Evolutionary conservation across 92 coral and sea anemone species (phyloP), one percentile per base, ranked within the genome.

Genomic region (Zoanthus sociatus): DNA sequence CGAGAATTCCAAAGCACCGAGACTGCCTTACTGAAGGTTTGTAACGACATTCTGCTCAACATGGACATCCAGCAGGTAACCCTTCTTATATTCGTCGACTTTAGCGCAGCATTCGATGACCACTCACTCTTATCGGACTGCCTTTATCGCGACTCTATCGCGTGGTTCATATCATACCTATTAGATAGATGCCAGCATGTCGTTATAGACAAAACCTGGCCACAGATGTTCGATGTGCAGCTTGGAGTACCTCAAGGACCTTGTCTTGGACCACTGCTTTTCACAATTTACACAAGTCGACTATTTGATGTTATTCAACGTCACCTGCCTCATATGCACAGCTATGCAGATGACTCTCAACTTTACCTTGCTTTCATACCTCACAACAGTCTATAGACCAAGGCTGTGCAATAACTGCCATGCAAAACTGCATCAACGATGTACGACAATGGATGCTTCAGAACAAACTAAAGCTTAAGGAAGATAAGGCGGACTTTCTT

Each of bases 401-500:
- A 26, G 26, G 0, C 26, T 26, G 0, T 26, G 26, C 26, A 26
- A 26, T 26, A 79, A 72, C 47, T 82, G 14, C 26, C 26, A 26
- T 26, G 26, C 26, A 26, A 26, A 26, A 26, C 26, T 26, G 26
- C 26, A 26, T 26, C 26, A 26, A 26, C 26, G 26, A 26, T 26
- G 26, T 26, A 26, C 26, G 26, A 26, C 26, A 26, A 26, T 26
- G 26, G 26, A 26, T 26, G 26, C 26, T 26, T 26, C 0, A 26
- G 26, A 26, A 26, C 26, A 26, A 26, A 26, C 26, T 26, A 26
- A 26, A 26, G 26, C 26, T 26, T 26, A 88, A 88, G 69, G 88
- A 82, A 50, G 88, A 63, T 30, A 88, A 88, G 30, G 81, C 91
- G 0, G 76, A 88, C 66, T 81, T 88, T 44, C 42, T 88, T 63